Conservation (phyloP, 1,140 invertebrate species). For the Zophobas morio region DNA sequence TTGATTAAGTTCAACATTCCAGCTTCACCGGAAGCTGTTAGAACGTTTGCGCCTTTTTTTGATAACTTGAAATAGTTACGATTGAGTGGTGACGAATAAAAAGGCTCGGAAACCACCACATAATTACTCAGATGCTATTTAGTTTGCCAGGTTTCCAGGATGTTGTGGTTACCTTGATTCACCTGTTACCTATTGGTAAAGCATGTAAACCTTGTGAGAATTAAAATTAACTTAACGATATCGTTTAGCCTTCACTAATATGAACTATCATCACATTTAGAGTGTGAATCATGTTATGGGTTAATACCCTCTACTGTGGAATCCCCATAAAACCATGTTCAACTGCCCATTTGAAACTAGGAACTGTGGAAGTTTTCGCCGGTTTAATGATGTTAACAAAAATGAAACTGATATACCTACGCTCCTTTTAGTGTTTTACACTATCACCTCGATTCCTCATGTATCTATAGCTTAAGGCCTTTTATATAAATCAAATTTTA, state of each 20-base stretch:
- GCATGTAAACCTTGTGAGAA: conserved; percentile 16
- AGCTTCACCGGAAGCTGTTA: conserved; percentile 1
- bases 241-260: background rate
- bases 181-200: background rate
- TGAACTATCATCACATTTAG: background rate
- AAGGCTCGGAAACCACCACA: conserved; percentile 2
- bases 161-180: conserved; percentile 46
- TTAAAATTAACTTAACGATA: conserved; percentile 14
- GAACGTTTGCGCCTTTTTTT: conserved; percentile 31
- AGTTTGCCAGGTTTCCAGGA: conserved; percentile 34
- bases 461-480: too few relatives aligned
- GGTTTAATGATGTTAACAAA: too few relatives aligned
- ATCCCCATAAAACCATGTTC: too few relatives aligned
- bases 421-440: too few relatives aligned
- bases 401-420: too few relatives aligned
- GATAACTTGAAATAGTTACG: conserved; percentile 32
- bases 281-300: background rate
- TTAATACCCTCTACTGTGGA: background rate
- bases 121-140: conserved; percentile 37
- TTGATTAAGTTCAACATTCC: conserved; percentile 24
- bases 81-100: conserved; percentile 6
- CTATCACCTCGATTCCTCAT: too few relatives aligned
- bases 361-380: too few relatives aligned
- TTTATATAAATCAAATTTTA: too few relatives aligned
- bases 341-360: too few relatives aligned